phyloP scores from a whole-genome alignment of 2,113 vertebrate species.

The Indri indri region DNA sequence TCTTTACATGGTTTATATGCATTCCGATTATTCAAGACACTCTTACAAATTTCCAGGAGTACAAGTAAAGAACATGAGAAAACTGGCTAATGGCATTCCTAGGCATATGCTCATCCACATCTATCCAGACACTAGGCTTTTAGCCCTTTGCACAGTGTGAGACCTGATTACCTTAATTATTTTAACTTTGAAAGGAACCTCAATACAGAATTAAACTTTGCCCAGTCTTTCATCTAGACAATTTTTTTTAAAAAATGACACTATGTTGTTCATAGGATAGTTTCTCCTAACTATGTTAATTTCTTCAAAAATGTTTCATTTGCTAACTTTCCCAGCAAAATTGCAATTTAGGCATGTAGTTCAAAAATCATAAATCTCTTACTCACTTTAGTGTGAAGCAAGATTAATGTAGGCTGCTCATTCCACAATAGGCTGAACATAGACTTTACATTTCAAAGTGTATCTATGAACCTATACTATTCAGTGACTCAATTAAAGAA shows the following conservation, averaged over 20 bases:
- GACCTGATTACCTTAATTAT: constrained; percentile 76
- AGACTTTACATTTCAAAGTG: background rate
- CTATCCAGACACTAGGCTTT: background rate
- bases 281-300: constrained; percentile 77
- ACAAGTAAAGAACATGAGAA: background rate
- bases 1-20: background rate
- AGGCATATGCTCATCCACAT: background rate
- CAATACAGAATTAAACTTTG: constrained; percentile 74
- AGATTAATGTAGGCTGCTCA: constrained; percentile 42
- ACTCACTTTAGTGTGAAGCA: constrained; percentile 47
- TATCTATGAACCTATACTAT: background rate
- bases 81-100: background rate
- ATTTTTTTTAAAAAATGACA: constrained; percentile 74
- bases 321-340: constrained; percentile 76
- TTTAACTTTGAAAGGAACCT: constrained; percentile 67
- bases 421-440: background rate
- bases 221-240: constrained; percentile 66
- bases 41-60: background rate
- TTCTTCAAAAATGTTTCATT: constrained; percentile 76
- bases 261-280: constrained; percentile 66
- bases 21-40: constrained; percentile 12
- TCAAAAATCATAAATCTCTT: constrained; percentile 60
- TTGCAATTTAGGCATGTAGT: constrained; percentile 55
- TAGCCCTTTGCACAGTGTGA: constrained; percentile 56
- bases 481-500: constrained; percentile 17